Base-by-base conservation (phyloP, 1,140 invertebrate species). In the Paralvinella palmiformis region DNA sequence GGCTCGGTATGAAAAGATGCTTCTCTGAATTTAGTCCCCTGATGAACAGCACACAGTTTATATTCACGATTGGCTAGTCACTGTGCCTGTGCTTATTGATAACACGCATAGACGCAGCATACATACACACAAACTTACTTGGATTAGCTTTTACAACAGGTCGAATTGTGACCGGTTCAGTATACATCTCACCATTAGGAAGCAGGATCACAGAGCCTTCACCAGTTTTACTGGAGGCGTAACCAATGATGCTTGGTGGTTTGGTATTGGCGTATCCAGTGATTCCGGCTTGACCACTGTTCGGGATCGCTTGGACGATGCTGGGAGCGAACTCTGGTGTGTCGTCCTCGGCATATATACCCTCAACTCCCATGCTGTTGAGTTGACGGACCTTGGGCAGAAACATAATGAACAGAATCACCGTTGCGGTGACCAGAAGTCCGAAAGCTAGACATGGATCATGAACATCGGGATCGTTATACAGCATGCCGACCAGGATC, bases 321-420 rank as follows among this genome's bases (percentile, higher is more conserved):
- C 71, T 73, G 17, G 44, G 31, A 33, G 59, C 71, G 88, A 91
- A 63, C 86, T 90, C 73, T 22, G 76, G 85, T 76, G 67, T 87
- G 82, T 77, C 76, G 74, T 92, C 90, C 69, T 90, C 89, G 27
- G 89, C 83, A 75, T 88, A 88, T 33, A 90, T 76, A 3, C 74
- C 75, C 50, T 79, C 77, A 84, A 53, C 89, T 17, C 92, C 91
- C 82, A 94, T 86, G 7, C 91, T 92, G 0, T 91, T 91, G 72
- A 95, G 78, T 69, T 94, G 91, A n/a, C 92, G 84, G 24, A 75
- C 75, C 69, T 94, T 94, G 1, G 92, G 91, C 78, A 94, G 88
- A 79, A 96, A 96, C 91, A 96, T 94, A 13, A 92, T 86, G 52
- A 94, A 84, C 75, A 96, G 92, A 13, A 94, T 87, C 10, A 92